phyloP scores from a whole-genome alignment of 2,797 vertebrate genomes.

The Astyanax mexicanus region DNA sequence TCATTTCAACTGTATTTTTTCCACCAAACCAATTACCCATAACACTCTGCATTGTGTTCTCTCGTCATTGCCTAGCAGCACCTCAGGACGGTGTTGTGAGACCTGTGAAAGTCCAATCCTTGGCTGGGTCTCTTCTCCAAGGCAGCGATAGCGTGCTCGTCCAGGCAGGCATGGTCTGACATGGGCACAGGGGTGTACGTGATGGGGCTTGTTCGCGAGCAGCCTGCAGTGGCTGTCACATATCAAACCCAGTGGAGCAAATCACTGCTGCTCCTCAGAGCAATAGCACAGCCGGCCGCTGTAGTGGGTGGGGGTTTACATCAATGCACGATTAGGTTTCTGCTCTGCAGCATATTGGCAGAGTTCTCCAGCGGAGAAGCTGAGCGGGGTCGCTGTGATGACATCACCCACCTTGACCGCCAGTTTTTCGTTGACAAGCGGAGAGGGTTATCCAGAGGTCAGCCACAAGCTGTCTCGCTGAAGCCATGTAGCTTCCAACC shows the following conservation, averaged over 20 bases:
- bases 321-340: constrained; percentile 45
- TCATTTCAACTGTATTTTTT: constrained; percentile 5
- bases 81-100: constrained; percentile 29
- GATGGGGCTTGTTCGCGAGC: constrained; percentile 46
- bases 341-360: constrained; percentile 34
- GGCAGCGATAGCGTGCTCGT: constrained; percentile 29
- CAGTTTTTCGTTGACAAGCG: background rate
- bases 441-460: constrained; percentile 22
- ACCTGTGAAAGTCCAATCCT: constrained; percentile 19
- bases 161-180: constrained; percentile 43
- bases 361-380: constrained; percentile 1
- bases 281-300: constrained; percentile 25
- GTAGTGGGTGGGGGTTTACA: constrained; percentile 9
- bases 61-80: constrained; percentile 6
- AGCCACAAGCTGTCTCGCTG: background rate
- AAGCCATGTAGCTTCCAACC: background rate
- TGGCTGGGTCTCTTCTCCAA: constrained; percentile 21
- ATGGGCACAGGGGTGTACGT: constrained; percentile 20
- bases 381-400: constrained; percentile 14
- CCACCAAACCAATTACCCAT: background rate
- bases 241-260: constrained; percentile 58
- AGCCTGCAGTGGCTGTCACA: constrained; percentile 51
- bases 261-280: constrained; percentile 52
- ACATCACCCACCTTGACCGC: constrained; percentile 11
- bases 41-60: background rate